Base-by-base conservation (phyloP, 2,888 invertebrate species). In the Eupithecia exiguata region DNA sequence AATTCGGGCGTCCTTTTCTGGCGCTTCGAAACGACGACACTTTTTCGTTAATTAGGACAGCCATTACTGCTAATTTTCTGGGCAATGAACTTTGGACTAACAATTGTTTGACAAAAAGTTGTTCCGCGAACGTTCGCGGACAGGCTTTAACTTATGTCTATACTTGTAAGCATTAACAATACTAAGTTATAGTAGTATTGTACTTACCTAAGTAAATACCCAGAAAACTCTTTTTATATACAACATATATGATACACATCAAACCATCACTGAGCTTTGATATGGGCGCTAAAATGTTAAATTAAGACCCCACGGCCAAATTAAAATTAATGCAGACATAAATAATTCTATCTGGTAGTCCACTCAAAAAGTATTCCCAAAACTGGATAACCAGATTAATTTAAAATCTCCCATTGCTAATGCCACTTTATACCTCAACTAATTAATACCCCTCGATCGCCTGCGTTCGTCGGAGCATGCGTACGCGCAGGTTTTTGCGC, bases 11-110 rank as follows among this genome's bases (percentile, higher is more conserved):
- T 91, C 92, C 93, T 91, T 93, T 91, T 92, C 91, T 89, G 92
- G 91, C 88, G 89, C 89, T 87, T 84, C 81, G 86, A 84, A 87
- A 89, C 88, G 89, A 90, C 88, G 92, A 92, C 90, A 91, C 88
- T 92, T 93, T 93, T 93, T 93, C 91, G 87, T 90, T 93, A 94
- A 94, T 93, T 92, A 93, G 91, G 89, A 86, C 86, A 86, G 88
- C 92, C 92, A 92, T 92, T 91, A 91, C 86, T 81, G 84, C 84
- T 87, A 89, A 89, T 90, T 89, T 89, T 85, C 80, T 85, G 92
- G 92, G 92, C 89, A 88, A 82, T 80, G 84, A 84, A 84, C 87
- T 69, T 25, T 77, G 58, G 43, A 74, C 74, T 74, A 69, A 21
- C 25, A 58, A 21, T 53, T 53, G 21, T 58, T 58, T 25, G 21